A percentile compares a stretch with the other conserved stretches of the same genome.
These are phyloP conservation scores for Falco cherrug DNA, from an alignment of 2,797 vertebrate species.

Conservation along the genomic window DNA sequence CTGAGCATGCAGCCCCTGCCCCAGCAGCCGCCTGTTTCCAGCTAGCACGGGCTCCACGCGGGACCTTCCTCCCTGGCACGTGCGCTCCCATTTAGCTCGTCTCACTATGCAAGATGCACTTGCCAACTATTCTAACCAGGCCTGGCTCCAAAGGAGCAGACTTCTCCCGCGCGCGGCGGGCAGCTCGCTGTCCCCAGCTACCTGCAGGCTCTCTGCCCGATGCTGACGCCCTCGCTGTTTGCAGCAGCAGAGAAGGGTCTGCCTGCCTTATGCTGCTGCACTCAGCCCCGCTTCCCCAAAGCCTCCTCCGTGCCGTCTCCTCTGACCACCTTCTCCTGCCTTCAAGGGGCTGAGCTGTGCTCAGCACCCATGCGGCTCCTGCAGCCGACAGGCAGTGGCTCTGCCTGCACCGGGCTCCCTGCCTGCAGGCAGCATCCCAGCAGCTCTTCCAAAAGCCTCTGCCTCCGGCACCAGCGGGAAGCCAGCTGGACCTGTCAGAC, in stretches of 20 bases:
- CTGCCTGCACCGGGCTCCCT: not conserved
- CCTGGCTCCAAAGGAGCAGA: not conserved
- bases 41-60: not conserved
- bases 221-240: not conserved
- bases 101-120: not conserved
- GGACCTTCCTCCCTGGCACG: not conserved
- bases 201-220: not conserved
- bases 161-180: not conserved
- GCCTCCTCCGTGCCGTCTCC: accelerated
- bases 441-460: not conserved
- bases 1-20: not conserved
- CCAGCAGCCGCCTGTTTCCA: not conserved
- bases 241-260: not conserved
- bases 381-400: not conserved
- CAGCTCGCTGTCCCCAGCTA: not conserved
- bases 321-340: not conserved
- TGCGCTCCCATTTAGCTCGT: not conserved
- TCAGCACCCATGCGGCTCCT: accelerated
- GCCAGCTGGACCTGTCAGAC: not conserved
- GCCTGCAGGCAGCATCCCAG: not conserved
- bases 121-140: not conserved
- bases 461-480: not conserved
- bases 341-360: not conserved
- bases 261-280: not conserved
- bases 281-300: not conserved